phyloP scores from a whole-genome alignment of 2,797 vertebrate genomes.

The Lithobates sylvaticus region DNA sequence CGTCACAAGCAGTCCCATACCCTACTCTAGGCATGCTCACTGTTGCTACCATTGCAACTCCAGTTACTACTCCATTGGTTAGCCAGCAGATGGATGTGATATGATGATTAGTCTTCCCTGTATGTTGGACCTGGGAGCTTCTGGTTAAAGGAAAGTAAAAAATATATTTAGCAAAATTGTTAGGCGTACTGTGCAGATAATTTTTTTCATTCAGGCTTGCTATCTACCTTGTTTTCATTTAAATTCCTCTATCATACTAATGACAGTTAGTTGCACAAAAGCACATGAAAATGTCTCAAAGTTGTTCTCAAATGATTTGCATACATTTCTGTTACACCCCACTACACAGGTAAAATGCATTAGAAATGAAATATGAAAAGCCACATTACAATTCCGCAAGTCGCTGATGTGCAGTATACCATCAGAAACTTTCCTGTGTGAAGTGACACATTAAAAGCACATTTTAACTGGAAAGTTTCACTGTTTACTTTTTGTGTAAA shows the following conservation, averaged over 20 bases:
- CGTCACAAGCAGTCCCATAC: too few species aligned
- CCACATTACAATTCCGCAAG: background rate
- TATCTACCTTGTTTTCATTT: background rate
- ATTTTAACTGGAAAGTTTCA: background rate
- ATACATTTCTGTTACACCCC: background rate
- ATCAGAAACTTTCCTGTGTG: background rate
- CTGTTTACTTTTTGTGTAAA: too few species aligned
- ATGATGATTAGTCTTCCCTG: too few species aligned
- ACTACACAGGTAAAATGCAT: conserved; percentile 9
- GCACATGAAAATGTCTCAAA: background rate
- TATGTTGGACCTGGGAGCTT: too few species aligned
- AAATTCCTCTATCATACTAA: background rate
- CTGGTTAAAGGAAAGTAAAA: too few species aligned
- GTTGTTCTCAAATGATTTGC: background rate
- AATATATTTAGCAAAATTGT: too few species aligned
- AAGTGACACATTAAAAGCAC: conserved; percentile 1
- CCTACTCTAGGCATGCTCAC: too few species aligned
- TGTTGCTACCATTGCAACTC: too few species aligned
- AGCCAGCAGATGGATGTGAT: too few species aligned
- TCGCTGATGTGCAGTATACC: background rate
- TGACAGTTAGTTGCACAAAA: background rate
- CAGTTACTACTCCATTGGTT: too few species aligned
- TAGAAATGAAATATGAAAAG: background rate
- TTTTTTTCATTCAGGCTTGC: background rate
- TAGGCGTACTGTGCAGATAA: too few species aligned